Base-by-base conservation (phyloP, 64 coral and sea anemone genomes). In the Dendrophyllia cribrosa region DNA sequence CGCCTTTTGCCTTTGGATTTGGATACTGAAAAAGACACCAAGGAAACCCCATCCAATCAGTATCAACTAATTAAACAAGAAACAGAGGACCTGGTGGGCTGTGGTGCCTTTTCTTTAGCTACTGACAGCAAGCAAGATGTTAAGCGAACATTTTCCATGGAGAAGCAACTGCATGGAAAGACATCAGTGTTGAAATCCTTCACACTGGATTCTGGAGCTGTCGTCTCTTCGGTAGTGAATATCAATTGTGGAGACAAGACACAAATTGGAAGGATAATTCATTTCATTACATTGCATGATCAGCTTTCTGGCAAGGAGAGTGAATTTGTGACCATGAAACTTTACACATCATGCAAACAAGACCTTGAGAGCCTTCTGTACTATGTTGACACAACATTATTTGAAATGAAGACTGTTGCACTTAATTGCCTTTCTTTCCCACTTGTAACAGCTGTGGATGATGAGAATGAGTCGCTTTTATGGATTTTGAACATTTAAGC, bases 221-320 rank as follows among this genome's bases (percentile, higher is more conserved):
- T 70, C 4, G 67, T 70, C 67, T 70, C 67, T 70, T 70, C 20
- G 3, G 67, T 70, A 20, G 67, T 25, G 67, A 70, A 70, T 4
- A 70, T 70, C 21, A 25, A 5, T 70, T 70, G 20, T 70, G 67
- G 0, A 70, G 67, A 70, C 67, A 70, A 70, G 21, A 7, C 21
- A 23, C 67, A 70, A 70, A 70, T 70, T 70, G 67, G 67, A 70
- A 70, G 20, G 67, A 70, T 70, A 70, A 70, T 19, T 70, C 67
- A 70, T 20, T 70, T 70, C 24, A 19, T 70, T 4, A 70, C 5
- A 70, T 25, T 70, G 67, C 21, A 70, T 70, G 67, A 70, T 70
- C 67, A 26, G 21, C 67, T 70, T 34, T 70, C 67, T 70, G 67
- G 67, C 12, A 70, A 34, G 23, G 67, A 70, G 21, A 70, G 22